Conservation (phyloP, 2,113 vertebrate genomes). For the Neoarius graeffei region DNA sequence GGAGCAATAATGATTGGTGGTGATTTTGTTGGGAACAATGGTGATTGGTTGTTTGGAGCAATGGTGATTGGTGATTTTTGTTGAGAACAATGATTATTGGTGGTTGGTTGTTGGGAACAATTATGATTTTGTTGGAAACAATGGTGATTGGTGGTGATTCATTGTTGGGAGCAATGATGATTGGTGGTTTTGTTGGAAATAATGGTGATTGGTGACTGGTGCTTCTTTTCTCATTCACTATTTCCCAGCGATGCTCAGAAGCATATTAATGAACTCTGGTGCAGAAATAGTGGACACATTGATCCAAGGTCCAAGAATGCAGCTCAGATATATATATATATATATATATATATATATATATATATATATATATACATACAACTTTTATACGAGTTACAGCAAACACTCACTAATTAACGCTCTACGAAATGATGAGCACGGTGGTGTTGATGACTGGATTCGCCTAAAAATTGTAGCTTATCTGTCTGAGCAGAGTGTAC, state of each 20-base stretch:
- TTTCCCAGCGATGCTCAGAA: background rate
- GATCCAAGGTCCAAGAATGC: background rate
- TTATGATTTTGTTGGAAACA: no score
- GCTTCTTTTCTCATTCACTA: background rate
- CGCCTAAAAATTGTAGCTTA: background rate
- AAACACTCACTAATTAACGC: background rate
- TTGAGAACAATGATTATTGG: no score
- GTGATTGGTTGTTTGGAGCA: background rate
- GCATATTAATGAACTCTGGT: background rate
- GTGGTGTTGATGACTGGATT: background rate
- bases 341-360: no score
- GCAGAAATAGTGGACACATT: background rate
- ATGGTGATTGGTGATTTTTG: background rate
- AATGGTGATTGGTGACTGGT: background rate
- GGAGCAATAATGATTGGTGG: background rate
- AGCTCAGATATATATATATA: background rate
- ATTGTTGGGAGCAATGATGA: no score
- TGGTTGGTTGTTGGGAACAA: background rate
- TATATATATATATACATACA: no score
- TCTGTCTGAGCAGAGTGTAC: background rate
- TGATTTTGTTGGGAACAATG: no score
- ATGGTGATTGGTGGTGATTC: no score
- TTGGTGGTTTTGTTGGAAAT: background rate
- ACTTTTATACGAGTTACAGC: background rate
- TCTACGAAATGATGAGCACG: background rate